These are phyloP conservation scores for Schizopygopsis malacanthus DNA, from an alignment of 2,797 vertebrate genomes.

Conservation along the genomic window DNA sequence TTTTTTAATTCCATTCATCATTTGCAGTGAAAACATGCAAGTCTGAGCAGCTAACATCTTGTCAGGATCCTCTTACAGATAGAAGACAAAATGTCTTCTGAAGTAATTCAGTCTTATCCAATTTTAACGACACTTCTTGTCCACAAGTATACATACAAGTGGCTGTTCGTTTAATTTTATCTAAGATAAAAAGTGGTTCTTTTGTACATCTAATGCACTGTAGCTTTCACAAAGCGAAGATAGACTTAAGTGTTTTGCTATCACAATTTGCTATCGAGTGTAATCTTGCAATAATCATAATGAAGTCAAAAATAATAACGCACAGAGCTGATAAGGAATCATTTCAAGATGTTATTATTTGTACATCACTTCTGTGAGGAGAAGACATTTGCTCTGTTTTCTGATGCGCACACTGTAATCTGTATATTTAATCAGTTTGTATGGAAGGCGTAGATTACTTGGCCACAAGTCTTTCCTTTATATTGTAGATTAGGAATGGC, in stretches of 20 bases:
- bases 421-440: constrained; percentile 2
- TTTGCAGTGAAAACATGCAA: neutral
- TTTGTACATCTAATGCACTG: constrained; percentile 17
- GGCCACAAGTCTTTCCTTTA: neutral
- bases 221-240: constrained; percentile 1
- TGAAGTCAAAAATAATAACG: constrained; percentile 9
- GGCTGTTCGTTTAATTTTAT: constrained; percentile 8
- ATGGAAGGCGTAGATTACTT: neutral
- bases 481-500: neutral
- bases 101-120: constrained; percentile 14
- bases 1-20: neutral
- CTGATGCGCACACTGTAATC: neutral
- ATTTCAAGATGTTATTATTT: neutral
- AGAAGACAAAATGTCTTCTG: constrained; percentile 19
- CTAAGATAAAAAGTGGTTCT: neutral
- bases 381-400: neutral
- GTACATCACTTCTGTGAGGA: neutral
- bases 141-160: constrained; percentile 11
- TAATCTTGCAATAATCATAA: constrained; percentile 15
- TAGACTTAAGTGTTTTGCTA: neutral
- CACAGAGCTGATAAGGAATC: neutral
- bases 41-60: neutral
- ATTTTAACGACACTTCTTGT: constrained; percentile 31
- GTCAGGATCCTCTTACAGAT: neutral
- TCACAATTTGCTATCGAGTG: neutral